A percentile compares a stretch with the other conserved stretches of the same genome.
Evolutionary conservation across 2,113 vertebrate species (phyloP).

Genomic region (Salvator merianae): DNA sequence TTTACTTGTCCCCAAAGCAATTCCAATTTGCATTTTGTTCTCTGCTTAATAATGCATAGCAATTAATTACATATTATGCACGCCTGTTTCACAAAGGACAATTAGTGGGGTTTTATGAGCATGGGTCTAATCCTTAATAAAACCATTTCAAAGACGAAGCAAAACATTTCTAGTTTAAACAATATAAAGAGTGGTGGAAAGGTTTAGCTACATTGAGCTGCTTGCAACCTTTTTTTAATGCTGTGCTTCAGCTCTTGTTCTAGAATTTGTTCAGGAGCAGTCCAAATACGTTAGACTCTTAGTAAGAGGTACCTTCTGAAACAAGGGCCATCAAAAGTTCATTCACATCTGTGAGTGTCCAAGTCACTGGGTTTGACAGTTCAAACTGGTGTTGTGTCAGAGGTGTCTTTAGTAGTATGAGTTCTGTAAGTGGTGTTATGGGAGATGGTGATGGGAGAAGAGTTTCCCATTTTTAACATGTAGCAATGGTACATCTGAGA

Average conservation of each 20-base stretch:
- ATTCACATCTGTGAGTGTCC: too few species aligned
- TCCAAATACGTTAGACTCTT: neutral
- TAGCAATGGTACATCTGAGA: too few species aligned
- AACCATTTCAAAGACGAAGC: constrained; percentile 9
- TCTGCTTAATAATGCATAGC: constrained; percentile 7
- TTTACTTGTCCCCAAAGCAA: neutral
- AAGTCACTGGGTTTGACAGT: too few species aligned
- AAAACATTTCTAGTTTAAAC: neutral
- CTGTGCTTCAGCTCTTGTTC: neutral
- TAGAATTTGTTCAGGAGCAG: neutral
- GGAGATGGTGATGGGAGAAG: too few species aligned
- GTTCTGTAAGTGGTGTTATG: too few species aligned
- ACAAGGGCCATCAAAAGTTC: too few species aligned
- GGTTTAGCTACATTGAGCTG: neutral
- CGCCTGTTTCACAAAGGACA: neutral
- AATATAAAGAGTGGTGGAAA: neutral
- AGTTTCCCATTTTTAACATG: too few species aligned
- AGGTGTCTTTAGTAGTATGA: too few species aligned
- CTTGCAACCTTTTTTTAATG: neutral
- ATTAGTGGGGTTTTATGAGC: constrained; percentile 7
- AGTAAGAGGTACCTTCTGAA: neutral
- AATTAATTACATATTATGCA: constrained; percentile 24
- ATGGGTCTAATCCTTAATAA: neutral
- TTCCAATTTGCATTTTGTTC: neutral
- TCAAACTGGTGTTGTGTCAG: too few species aligned